A percentile compares a stretch with the other conserved stretches of the same genome.
These are phyloP conservation scores for Monoplex corrugatus DNA, from an alignment of 2,888 invertebrate species.

Conservation along the genomic window DNA sequence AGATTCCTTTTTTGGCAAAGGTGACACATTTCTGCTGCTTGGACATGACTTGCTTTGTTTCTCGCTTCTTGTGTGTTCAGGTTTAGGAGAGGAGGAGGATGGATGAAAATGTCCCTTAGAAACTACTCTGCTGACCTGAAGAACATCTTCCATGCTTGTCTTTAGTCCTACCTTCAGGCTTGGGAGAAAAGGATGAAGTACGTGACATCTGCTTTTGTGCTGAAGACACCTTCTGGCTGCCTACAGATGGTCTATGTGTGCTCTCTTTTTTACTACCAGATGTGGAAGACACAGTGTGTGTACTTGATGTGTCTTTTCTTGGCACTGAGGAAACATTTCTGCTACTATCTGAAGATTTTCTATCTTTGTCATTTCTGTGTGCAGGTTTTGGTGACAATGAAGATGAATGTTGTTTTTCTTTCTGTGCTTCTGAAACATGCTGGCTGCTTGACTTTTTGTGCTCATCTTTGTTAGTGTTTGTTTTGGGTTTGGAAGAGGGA, in stretches of 20 bases:
- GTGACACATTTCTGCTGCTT: background rate
- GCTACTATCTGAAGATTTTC: background rate
- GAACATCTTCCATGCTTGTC: background rate
- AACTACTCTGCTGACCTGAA: background rate
- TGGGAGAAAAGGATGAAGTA: background rate
- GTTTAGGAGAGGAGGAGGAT: background rate
- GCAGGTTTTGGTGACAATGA: conserved; percentile 16
- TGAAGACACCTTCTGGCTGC: background rate
- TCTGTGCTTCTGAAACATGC: background rate
- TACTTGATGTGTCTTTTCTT: background rate
- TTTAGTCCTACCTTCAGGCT: background rate
- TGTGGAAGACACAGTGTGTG: background rate
- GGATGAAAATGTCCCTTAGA: background rate
- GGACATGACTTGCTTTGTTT: background rate
- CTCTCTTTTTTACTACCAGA: background rate
- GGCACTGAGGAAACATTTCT: background rate
- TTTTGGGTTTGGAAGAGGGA: background rate
- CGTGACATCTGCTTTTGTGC: background rate
- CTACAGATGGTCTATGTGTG: background rate
- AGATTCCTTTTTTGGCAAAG: background rate
- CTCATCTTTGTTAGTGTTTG: background rate
- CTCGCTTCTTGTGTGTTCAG: background rate
- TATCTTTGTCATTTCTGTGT: background rate
- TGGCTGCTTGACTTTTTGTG: background rate
- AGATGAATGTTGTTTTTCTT: background rate